phyloP scores from a whole-genome alignment of 2,113 vertebrate species.

The Anthoscopus minutus region DNA sequence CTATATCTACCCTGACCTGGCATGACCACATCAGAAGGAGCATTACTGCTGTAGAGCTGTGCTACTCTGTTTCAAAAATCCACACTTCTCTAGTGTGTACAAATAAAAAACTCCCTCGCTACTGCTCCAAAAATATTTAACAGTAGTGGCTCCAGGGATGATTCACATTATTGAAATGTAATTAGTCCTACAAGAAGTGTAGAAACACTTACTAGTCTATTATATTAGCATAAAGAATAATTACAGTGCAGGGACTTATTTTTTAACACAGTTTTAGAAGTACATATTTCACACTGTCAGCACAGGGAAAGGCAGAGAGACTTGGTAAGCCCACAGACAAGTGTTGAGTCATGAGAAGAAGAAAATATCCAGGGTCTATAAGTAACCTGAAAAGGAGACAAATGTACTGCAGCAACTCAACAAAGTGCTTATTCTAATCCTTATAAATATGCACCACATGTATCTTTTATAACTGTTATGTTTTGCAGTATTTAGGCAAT shows the following conservation, averaged over 20 bases:
- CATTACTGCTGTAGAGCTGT: neutral
- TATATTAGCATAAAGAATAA: slow-evolving; percentile 47
- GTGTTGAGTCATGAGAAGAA: neutral
- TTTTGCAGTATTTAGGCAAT: slow-evolving; percentile 50
- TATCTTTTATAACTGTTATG: slow-evolving; percentile 36
- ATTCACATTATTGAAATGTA: slow-evolving; percentile 47
- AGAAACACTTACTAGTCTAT: slow-evolving; percentile 6
- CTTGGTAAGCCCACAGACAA: neutral
- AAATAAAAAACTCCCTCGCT: slow-evolving; percentile 29
- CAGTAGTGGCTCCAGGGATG: slow-evolving; percentile 15
- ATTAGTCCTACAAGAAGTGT: slow-evolving; percentile 40
- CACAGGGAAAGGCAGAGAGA: neutral
- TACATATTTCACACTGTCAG: neutral
- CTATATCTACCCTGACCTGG: neutral
- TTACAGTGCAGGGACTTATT: neutral
- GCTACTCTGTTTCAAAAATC: neutral
- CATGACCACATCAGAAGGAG: neutral
- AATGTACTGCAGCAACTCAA: neutral
- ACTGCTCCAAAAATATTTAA: slow-evolving; percentile 38
- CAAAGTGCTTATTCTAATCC: slow-evolving; percentile 41
- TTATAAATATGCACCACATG: slow-evolving; percentile 36
- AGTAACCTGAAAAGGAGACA: slow-evolving; percentile 14
- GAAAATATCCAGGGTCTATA: neutral
- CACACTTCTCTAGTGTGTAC: slow-evolving; percentile 24
- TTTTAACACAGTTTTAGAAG: neutral